Evolutionary conservation across 2,113 vertebrate genomes (phyloP).

Genomic region (Trachemys scripta): DNA sequence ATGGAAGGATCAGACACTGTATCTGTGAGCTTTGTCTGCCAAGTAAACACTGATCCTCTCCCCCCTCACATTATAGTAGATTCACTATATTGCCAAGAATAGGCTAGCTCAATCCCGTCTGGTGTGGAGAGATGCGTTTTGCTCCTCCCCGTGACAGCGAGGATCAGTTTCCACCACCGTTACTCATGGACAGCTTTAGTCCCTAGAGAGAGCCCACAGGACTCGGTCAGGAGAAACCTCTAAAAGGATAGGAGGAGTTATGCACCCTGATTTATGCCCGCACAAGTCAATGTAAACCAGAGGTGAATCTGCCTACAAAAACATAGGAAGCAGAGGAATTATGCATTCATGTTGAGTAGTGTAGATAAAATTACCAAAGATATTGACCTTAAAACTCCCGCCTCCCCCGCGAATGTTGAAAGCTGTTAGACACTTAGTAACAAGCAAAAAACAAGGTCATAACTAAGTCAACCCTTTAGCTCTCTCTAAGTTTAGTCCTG

Average conservation of each 20-base stretch:
- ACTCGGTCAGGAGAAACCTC: neutral
- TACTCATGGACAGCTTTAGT: too few species aligned
- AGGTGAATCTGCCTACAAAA: neutral
- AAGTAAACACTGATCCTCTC: neutral
- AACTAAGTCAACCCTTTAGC: neutral
- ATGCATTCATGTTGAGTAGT: neutral
- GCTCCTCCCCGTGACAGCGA: neutral
- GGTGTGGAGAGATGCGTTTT: neutral
- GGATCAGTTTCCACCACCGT: neutral
- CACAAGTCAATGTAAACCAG: neutral
- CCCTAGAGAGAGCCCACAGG: too few species aligned
- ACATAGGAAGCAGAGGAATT: neutral
- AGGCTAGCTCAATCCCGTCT: neutral
- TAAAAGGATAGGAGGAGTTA: neutral
- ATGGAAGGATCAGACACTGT: neutral
- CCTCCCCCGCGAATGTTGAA: neutral
- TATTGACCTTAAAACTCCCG: too few species aligned
- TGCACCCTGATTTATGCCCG: neutral
- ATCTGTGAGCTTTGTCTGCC: neutral
- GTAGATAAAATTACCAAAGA: neutral
- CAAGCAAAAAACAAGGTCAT: neutral
- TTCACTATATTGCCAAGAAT: neutral
- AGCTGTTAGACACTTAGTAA: neutral
- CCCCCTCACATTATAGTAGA: neutral
- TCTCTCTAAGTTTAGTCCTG: too few species aligned